Evolutionary conservation across 2,888 invertebrate species (phyloP).

Genomic region (Physocephala rufipes): DNA sequence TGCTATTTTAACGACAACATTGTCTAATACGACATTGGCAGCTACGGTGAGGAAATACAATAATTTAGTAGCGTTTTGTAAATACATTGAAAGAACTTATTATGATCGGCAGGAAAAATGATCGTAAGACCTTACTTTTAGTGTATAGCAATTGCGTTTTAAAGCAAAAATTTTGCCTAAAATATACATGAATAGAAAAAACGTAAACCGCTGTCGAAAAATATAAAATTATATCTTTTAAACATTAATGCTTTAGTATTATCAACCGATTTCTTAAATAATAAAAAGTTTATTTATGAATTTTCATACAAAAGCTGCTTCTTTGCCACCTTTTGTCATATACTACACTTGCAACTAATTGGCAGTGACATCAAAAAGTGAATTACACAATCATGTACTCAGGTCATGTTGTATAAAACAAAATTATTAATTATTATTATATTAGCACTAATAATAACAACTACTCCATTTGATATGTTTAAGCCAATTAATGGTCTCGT

Average conservation of each 20-base stretch:
- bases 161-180: too few species aligned
- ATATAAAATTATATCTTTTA: too few species aligned
- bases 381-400: constrained; percentile 18
- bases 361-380: constrained; percentile 17
- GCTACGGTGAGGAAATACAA: constrained; percentile 80
- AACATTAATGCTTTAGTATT: too few species aligned
- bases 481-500: background rate
- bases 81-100: constrained; percentile 83
- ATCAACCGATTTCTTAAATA: too few species aligned
- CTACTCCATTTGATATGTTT: background rate
- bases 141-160: too few species aligned
- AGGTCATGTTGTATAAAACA: background rate
- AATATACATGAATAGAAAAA: too few species aligned
- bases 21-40: constrained; percentile 84
- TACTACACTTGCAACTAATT: constrained; percentile 23
- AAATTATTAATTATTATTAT: background rate
- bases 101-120: constrained; percentile 66
- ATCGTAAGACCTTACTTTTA: constrained; percentile 38
- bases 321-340: constrained; percentile 14
- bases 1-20: constrained; percentile 87
- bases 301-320: constrained; percentile 8
- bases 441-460: constrained; percentile 3
- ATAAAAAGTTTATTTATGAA: constrained; percentile 22
- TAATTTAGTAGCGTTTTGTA: constrained; percentile 82
- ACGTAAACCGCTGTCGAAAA: too few species aligned